Conservation (phyloP, 37 sponge, comb jelly and placozoan species). For the Beroe forskalii region DNA sequence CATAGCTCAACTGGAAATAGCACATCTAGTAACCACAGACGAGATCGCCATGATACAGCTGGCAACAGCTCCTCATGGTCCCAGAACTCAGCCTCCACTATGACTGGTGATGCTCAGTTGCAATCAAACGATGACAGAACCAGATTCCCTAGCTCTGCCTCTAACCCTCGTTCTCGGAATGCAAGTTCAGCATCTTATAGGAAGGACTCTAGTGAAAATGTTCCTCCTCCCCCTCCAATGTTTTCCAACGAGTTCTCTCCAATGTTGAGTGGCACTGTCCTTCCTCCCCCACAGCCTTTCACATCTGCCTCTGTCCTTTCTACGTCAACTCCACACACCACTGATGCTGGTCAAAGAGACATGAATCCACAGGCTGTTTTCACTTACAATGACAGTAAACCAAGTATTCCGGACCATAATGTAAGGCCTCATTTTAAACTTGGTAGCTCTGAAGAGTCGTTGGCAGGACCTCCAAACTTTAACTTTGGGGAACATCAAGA, state of each 20-base stretch:
- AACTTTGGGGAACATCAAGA: too few species aligned
- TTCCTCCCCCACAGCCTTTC: neutral
- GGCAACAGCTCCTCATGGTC: neutral
- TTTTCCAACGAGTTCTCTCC: neutral
- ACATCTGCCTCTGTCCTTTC: neutral
- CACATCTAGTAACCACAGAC: neutral
- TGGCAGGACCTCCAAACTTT: neutral
- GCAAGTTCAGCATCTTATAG: neutral
- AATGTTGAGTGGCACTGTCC: neutral
- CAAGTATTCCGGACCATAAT: neutral
- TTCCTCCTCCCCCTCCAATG: constrained; percentile 11
- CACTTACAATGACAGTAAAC: neutral
- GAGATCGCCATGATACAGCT: neutral
- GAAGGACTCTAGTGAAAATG: neutral
- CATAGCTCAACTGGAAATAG: neutral
- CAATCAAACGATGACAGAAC: neutral
- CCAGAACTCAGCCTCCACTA: neutral
- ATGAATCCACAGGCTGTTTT: neutral
- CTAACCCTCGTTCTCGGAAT: neutral
- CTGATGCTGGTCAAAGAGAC: too few species aligned
- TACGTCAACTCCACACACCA: neutral
- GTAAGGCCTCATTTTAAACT: neutral
- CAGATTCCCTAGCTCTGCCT: neutral
- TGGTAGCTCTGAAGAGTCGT: neutral
- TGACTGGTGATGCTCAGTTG: neutral